These are phyloP conservation scores for Coecobrya sp. DNA, from an alignment of 2,888 invertebrate genomes.

Conservation along the genomic window DNA sequence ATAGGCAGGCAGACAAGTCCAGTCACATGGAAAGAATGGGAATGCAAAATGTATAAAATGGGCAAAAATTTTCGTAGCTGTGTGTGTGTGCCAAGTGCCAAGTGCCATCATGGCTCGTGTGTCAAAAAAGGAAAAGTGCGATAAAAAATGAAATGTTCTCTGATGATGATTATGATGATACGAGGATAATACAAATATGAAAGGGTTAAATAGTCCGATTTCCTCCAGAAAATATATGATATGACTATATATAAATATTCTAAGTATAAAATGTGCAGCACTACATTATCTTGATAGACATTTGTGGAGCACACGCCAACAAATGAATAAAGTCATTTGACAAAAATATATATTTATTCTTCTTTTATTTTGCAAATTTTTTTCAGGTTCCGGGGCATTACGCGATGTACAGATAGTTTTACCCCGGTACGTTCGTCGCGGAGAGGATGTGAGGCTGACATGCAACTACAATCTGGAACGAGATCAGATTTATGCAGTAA, in stretches of 20 bases:
- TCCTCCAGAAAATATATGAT: neutral
- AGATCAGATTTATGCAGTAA: constrained; percentile 85
- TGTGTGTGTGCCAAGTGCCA: neutral
- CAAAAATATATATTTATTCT: constrained; percentile 38
- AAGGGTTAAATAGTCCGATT: neutral
- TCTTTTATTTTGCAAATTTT: neutral
- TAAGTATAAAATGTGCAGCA: no score
- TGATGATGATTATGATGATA: neutral
- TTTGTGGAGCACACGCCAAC: neutral
- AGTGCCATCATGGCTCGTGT: no score
- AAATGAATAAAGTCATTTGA: constrained; percentile 24
- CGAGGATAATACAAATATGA: neutral
- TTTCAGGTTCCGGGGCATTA: constrained; percentile 82
- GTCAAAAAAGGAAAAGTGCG: neutral
- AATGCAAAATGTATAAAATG: neutral
- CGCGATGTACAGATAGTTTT: constrained; percentile 82
- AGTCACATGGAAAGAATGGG: neutral
- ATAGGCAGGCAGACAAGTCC: neutral
- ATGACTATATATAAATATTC: neutral
- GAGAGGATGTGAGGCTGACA: constrained; percentile 81
- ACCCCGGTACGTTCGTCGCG: constrained; percentile 83
- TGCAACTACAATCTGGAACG: constrained; percentile 85
- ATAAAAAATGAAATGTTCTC: neutral
- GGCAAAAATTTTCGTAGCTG: neutral
- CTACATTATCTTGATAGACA: neutral